Conservation (phyloP, 2,888 invertebrate species). For the Cepaea hortensis region DNA sequence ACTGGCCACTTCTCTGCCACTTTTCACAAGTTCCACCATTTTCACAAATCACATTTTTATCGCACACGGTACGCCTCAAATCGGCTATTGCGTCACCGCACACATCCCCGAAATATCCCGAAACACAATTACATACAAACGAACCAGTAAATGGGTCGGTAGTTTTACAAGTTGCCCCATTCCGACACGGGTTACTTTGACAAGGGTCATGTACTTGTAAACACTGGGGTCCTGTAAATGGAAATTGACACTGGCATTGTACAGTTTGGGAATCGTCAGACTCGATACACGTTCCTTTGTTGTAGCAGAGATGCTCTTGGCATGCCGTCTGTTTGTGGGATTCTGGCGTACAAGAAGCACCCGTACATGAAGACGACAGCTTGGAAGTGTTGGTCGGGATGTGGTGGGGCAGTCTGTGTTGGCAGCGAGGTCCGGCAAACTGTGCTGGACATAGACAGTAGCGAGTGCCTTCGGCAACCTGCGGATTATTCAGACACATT, state of each 20-base stretch:
- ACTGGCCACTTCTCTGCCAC: constrained; percentile 21
- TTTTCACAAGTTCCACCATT: constrained; percentile 28
- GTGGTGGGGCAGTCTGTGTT: not conserved
- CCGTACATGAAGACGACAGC: not conserved
- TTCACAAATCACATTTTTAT: not conserved
- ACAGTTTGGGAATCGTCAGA: not conserved
- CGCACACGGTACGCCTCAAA: not conserved
- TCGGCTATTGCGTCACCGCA: not conserved
- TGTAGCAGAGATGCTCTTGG: constrained; percentile 1
- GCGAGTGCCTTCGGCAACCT: constrained; percentile 28
- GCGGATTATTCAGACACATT: not conserved
- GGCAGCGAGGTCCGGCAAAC: constrained; percentile 22
- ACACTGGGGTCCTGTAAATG: constrained; percentile 28
- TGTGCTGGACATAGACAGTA: constrained; percentile 21
- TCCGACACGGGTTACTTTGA: constrained; percentile 25
- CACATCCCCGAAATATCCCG: constrained; percentile 11
- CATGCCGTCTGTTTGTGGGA: not conserved
- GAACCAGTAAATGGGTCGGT: not conserved
- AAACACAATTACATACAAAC: constrained; percentile 2
- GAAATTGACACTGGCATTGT: not conserved
- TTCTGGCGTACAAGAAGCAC: not conserved
- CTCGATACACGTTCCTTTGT: not conserved
- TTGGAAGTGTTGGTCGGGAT: not conserved
- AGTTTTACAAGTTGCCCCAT: not conserved
- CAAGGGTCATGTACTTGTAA: constrained; percentile 14